Base-by-base conservation (phyloP, 2,888 invertebrate genomes). In the Phrixothrix hirtus region DNA sequence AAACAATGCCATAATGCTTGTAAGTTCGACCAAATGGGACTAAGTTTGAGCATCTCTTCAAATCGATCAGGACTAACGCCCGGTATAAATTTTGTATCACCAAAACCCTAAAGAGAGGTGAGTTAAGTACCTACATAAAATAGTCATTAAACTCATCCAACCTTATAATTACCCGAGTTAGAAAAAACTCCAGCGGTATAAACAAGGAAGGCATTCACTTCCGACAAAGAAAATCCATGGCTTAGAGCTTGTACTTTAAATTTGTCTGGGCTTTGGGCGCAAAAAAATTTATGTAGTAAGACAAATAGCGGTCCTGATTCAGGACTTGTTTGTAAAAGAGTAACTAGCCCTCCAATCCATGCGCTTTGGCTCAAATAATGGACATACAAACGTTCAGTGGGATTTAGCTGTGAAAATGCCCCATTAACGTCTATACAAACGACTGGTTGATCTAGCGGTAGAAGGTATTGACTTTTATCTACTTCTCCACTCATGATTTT, bases 271-370 rank as follows among this genome's bases (percentile, higher is more conserved):
- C 7, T 21, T 21, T 21, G 21, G 7, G 21, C 21, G 21, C 4
- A 5, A 21, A 21, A 21, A 21, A 3, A 21, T 21, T 21, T 21
- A 21, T 21, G 21, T 21, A 21, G 7, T 21, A 21, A 21, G 7
- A 21, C 21, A 21, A 21, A 21, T 21, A 21, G 3, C 21, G 21
- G 21, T 5, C 21, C 21, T 5, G 7, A 21, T 21, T 21, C 21
- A 3, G 21, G 21, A 7, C 21, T 86, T 82, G 94, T 95, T 82
- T 97, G 95, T 38, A 93, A 72, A 6, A 92, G 78, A 0, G 91
- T 89, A 5, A 21, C 7, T 21, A 21, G 7, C 7, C 21, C 21
- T 5, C 21, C 21, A 7, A 21, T 21, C 21, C 94, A 97, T 4
- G 92, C 86, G 3, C 95, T 94, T 78, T 82, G 85, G 63, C 94